These are phyloP conservation scores for Ormyrus pomaceus DNA, from an alignment of 2,888 invertebrate species.

Conservation along the genomic window DNA sequence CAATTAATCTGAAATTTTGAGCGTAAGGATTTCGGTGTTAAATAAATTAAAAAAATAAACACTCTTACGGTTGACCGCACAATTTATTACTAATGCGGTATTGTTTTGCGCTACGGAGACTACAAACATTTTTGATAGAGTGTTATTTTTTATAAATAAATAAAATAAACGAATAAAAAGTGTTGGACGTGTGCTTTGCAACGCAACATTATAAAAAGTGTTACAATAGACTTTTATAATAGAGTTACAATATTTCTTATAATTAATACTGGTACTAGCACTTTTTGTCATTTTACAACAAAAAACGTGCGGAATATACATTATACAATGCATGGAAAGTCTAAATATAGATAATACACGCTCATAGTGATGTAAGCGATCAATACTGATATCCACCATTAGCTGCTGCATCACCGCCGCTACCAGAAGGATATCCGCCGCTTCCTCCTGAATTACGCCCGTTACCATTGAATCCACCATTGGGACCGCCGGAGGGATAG, in stretches of 20 bases:
- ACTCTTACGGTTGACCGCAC: constrained; percentile 62
- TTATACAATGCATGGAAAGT: constrained; percentile 51
- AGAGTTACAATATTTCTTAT: constrained; percentile 49
- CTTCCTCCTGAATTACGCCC: constrained; percentile 61
- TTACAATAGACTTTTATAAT: constrained; percentile 37
- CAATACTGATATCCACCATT: constrained; percentile 74
- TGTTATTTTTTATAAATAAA: constrained; percentile 56
- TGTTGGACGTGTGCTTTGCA: constrained; percentile 45
- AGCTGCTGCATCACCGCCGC: constrained; percentile 71
- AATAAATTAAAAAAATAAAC: constrained; percentile 51
- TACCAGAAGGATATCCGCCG: constrained; percentile 70
- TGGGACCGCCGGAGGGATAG: constrained; percentile 54
- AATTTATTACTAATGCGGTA: constrained; percentile 63
- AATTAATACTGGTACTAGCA: constrained; percentile 54
- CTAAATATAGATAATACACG: constrained; percentile 36
- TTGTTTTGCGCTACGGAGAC: constrained; percentile 58
- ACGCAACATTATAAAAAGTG: constrained; percentile 54
- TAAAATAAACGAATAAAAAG: constrained; percentile 50
- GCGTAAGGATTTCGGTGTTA: constrained; percentile 13
- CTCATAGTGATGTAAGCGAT: constrained; percentile 56
- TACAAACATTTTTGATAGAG: constrained; percentile 53
- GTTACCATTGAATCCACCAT: constrained; percentile 68
- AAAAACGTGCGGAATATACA: constrained; percentile 43
- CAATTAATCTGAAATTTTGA: background rate
- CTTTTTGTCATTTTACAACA: constrained; percentile 48